A percentile compares a stretch with the other conserved stretches of the same genome.
Conservation (phyloP, 2,888 invertebrate species). For the Piscicola geometra region DNA sequence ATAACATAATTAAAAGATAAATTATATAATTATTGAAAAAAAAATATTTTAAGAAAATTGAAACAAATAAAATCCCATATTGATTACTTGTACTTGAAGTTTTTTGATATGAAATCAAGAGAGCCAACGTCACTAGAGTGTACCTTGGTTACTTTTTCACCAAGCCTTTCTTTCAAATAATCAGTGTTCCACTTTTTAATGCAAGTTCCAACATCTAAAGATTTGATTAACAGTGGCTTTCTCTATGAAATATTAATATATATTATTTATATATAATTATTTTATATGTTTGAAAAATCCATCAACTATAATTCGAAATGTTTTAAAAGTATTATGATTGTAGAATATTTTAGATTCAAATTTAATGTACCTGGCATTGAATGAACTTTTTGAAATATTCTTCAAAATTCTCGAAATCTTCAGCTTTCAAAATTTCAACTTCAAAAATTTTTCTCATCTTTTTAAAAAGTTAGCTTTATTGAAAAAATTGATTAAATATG, state of each 20-base stretch:
- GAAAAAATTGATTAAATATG: too few relatives aligned
- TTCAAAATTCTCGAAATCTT: neutral
- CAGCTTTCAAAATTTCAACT: neutral
- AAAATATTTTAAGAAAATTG: neutral
- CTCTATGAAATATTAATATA: slow-evolving; percentile 44
- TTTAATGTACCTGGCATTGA: neutral
- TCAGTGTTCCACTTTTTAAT: slow-evolving; percentile 57
- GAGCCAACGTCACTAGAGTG: slow-evolving; percentile 57
- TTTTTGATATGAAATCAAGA: slow-evolving; percentile 60
- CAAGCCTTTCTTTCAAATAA: slow-evolving; percentile 55
- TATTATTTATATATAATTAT: neutral
- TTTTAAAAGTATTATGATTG: neutral
- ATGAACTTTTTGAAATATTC: neutral
- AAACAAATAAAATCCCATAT: too few relatives aligned
- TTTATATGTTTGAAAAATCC: neutral
- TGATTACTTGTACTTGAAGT: slow-evolving; percentile 58
- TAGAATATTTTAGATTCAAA: neutral
- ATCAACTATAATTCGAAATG: neutral
- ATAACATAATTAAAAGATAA: slow-evolving; percentile 5
- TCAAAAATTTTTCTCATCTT: neutral
- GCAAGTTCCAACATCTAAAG: slow-evolving; percentile 58
- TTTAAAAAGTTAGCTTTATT: too few relatives aligned
- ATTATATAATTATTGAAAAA: neutral
- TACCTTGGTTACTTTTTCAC: slow-evolving; percentile 56
- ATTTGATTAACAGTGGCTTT: slow-evolving; percentile 56